Conservation (phyloP, 2,888 invertebrate genomes). For the Fabriciana adippe region DNA sequence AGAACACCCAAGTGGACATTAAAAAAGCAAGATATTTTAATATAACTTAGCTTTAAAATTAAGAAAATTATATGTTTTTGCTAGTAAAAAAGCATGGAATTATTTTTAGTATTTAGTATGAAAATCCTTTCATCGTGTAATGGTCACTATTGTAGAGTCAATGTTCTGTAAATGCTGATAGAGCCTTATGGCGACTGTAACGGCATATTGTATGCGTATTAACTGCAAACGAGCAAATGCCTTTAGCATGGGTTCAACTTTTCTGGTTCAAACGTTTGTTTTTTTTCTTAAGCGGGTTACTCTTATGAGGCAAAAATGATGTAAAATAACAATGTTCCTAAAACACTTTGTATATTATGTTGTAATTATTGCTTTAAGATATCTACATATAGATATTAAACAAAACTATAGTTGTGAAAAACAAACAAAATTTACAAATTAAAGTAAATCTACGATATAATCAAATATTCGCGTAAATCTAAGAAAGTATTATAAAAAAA, state of each 20-base stretch:
- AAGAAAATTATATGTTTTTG: no score
- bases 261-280: conserved; percentile 8
- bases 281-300: neutral
- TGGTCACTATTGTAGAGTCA: conserved; percentile 19
- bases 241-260: conserved; percentile 7
- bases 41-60: neutral
- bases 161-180: conserved; percentile 38
- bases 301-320: no score
- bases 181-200: conserved; percentile 47
- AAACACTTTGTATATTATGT: no score
- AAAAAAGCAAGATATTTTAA: neutral
- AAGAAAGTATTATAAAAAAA: neutral
- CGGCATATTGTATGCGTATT: conserved; percentile 54
- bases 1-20: conserved; percentile 15
- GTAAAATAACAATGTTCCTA: no score
- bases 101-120: conserved; percentile 10
- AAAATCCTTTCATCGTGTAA: conserved; percentile 10
- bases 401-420: no score
- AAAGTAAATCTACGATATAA: neutral
- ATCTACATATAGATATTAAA: no score
- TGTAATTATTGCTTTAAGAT: no score
- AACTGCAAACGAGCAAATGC: conserved; percentile 19
- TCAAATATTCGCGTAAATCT: neutral
- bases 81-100: no score
- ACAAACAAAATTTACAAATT: neutral